These are phyloP conservation scores for Drosophila setosimentum DNA, from an alignment of 2,888 invertebrate genomes.

Conservation along the genomic window DNA sequence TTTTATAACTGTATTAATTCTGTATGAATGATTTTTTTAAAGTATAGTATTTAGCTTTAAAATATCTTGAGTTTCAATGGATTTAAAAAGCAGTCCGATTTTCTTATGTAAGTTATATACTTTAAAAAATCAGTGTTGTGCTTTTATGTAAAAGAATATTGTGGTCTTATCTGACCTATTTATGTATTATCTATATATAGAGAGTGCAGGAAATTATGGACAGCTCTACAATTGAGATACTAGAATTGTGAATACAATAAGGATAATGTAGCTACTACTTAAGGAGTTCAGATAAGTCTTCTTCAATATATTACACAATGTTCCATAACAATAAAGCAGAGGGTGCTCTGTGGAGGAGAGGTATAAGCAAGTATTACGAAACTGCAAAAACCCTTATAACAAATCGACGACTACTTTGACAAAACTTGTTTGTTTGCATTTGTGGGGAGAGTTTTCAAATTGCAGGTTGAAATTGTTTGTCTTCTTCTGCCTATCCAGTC, in stretches of 20 bases:
- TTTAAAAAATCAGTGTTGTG: background rate
- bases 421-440: slow-evolving; percentile 42
- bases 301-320: background rate
- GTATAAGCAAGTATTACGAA: slow-evolving; percentile 7
- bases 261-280: background rate
- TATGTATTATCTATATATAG: background rate
- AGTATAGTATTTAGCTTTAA: no score
- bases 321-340: background rate
- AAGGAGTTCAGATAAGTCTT: background rate
- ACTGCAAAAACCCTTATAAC: slow-evolving; percentile 39
- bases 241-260: background rate
- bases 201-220: background rate
- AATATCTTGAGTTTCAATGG: no score
- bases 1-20: background rate
- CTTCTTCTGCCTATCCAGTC: slow-evolving; percentile 10
- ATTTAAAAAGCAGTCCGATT: no score
- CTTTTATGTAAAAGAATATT: background rate
- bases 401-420: slow-evolving; percentile 60
- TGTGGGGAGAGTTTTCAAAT: slow-evolving; percentile 51
- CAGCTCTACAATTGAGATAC: background rate
- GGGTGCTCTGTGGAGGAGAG: no score
- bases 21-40: background rate
- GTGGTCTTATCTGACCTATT: background rate
- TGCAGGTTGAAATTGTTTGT: slow-evolving; percentile 56
- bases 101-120: no score